Evolutionary conservation across 2,797 vertebrate species (phyloP).

Genomic region (Sparidentex hasta): DNA sequence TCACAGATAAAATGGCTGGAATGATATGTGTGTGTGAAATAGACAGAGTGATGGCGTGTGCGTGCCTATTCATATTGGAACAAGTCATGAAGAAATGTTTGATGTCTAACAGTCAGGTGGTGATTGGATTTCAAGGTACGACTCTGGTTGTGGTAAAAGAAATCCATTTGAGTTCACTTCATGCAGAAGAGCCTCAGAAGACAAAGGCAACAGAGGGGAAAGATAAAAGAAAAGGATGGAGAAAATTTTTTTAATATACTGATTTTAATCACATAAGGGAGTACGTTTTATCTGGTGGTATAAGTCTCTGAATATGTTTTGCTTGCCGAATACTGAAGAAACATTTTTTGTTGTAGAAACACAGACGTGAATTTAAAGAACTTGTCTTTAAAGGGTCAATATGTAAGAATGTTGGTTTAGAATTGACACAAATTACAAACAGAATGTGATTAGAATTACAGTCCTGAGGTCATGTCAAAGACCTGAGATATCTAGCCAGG

Average conservation of each 20-base stretch:
- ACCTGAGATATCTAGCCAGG: no score
- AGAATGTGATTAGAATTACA: no score
- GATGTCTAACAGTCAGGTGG: not conserved
- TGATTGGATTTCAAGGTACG: not conserved
- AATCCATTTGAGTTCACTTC: not conserved
- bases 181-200: not conserved
- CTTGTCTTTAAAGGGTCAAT: no score
- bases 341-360: no score
- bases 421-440: no score
- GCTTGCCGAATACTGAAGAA: not conserved
- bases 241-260: not conserved
- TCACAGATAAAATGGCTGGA: not conserved
- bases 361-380: no score
- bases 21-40: not conserved
- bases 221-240: not conserved
- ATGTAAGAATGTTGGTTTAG: no score
- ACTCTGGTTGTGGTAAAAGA: not conserved
- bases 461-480: no score
- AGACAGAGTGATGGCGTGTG: not conserved
- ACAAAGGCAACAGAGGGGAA: not conserved
- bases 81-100: not conserved
- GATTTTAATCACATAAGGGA: not conserved
- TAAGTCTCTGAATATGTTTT: not conserved
- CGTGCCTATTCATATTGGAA: not conserved
- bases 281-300: not conserved